Evolutionary conservation across 2,113 vertebrate genomes (phyloP), one percentile per base, ranked within the genome.

Genomic region (Ceyx cyanopectus): DNA sequence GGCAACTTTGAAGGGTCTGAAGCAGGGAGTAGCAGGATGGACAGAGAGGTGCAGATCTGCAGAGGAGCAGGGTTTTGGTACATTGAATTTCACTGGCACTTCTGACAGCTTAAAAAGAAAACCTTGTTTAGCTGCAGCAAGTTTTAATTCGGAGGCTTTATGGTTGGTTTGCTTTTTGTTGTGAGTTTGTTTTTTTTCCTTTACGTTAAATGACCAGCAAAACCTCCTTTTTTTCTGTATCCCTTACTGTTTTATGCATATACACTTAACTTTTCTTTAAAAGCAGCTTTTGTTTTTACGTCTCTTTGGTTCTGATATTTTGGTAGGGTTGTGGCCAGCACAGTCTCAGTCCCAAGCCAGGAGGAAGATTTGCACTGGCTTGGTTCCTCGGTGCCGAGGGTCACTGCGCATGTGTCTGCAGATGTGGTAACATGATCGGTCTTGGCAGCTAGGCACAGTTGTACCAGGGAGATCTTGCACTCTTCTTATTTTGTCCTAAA

Each of bases 371-470:
- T 53, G 87, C 53, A 2, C 41, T 89, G 93, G 5, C 79, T 72
- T 27, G 63, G 43, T 87, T 87, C 45, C 62, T 85, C 4, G 2
- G 54, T 30, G 62, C 1, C 0, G 65, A 92, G 74, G 58, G 84
- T 93, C 85, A 80, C 81, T 83, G 78, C 34, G 60, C 86, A 66
- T 90, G 70, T 9, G 85, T 26, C 91, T 87, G 87, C 87, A 83
- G 89, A 95, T 92, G 87, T 93, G 94, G 92, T 94, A 96, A 96
- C 87, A 67, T 37, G 94, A 96, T 89, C 92, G 6, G 60, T 37
- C 79, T 75, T 92, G 93, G 95, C 94, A 95, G 91, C 63, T 80
- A 73, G 45, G 89, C 57, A 19, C 18, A 87, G 75, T 87, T 68
- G 82, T 76, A 73, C 87, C 89, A 77, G 7, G 34, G 75, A 80